phyloP scores from a whole-genome alignment of 2,113 vertebrate genomes.

The Chionomys nivalis region DNA sequence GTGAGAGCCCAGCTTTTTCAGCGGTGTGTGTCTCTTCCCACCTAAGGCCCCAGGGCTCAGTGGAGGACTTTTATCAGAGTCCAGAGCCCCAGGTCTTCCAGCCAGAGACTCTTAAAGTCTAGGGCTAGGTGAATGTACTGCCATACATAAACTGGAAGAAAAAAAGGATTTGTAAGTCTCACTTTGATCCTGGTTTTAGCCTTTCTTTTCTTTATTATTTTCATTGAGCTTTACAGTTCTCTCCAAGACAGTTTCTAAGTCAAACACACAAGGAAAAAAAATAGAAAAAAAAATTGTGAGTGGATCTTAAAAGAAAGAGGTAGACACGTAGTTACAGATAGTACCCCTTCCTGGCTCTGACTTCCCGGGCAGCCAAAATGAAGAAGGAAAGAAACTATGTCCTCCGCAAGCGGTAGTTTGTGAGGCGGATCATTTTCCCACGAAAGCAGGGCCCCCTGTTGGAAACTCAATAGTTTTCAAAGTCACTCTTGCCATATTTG shows the following conservation, averaged over 20 bases:
- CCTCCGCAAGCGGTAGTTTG: not conserved
- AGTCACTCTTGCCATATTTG: not conserved
- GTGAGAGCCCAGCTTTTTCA: conserved; percentile 6
- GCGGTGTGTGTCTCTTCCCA: not conserved
- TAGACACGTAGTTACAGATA: not conserved
- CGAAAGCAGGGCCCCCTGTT: not conserved
- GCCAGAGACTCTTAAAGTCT: not conserved
- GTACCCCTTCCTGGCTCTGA: not conserved
- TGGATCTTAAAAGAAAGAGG: not conserved
- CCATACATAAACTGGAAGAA: not conserved
- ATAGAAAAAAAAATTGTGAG: not conserved
- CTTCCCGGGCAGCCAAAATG: not conserved
- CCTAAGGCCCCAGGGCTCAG: not conserved
- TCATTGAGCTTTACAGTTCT: no score
- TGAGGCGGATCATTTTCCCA: not conserved
- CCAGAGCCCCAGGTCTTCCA: not conserved
- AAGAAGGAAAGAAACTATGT: not conserved
- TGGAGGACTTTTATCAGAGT: not conserved
- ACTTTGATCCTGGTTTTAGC: not conserved
- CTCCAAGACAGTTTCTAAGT: not conserved
- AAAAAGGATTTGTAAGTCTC: not conserved
- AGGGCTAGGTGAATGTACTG: not conserved
- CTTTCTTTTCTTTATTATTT: not conserved
- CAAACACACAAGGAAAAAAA: not conserved
- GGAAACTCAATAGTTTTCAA: not conserved